Percentiles rank a stretch among this genome's conserved stretches.
Conservation (phyloP, 2,888 invertebrate genomes). For the Dynastes tityus region DNA sequence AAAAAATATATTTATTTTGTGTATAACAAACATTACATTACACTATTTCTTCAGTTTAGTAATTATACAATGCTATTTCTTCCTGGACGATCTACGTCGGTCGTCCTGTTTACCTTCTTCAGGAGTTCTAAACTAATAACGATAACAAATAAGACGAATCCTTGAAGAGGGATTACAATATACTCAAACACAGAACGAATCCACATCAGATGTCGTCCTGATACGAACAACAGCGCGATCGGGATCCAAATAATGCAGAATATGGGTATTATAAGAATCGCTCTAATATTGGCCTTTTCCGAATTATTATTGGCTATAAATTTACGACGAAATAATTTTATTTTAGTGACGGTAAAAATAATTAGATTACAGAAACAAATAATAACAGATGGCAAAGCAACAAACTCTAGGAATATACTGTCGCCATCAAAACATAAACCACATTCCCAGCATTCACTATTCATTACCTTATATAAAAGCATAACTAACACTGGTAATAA, state of each 20-base stretch:
- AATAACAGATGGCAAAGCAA: background rate
- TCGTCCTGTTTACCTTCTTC: background rate
- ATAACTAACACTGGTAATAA: background rate
- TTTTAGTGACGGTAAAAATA: background rate
- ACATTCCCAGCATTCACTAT: constrained; percentile 5
- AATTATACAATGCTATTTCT: no score
- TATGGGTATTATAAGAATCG: background rate
- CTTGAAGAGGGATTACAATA: constrained; percentile 5
- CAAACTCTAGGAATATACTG: background rate
- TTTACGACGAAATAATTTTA: background rate
- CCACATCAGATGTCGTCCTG: background rate
- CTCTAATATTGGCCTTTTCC: background rate
- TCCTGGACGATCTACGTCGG: background rate
- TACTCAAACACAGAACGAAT: background rate
- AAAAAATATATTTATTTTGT: no score
- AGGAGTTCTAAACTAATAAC: background rate
- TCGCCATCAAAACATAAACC: background rate
- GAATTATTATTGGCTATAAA: background rate
- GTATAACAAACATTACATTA: no score
- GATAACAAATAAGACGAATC: background rate
- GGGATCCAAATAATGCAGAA: background rate
- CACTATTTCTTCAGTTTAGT: no score
- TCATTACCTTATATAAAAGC: background rate
- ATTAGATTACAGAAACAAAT: constrained; percentile 5
- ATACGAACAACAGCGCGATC: background rate